phyloP scores from a whole-genome alignment of 2,797 vertebrate species.

The Taenioides sp. region DNA sequence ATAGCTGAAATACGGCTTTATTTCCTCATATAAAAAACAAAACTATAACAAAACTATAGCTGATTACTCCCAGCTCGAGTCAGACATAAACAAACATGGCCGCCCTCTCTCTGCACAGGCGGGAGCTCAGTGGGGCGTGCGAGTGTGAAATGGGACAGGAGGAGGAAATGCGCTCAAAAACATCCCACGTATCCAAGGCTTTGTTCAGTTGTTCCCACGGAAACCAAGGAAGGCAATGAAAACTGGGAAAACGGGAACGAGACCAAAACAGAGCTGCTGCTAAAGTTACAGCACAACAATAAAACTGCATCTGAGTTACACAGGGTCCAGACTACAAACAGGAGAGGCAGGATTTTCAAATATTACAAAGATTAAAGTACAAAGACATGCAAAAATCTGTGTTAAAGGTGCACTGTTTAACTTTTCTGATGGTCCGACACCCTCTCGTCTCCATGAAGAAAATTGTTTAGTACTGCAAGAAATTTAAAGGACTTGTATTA shows the following conservation, averaged over 20 bases:
- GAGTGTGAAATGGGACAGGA: slow-evolving; percentile 32
- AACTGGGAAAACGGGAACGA: slow-evolving; percentile 11
- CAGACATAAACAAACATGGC: slow-evolving; percentile 12
- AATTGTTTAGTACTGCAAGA: too few species aligned
- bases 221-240: slow-evolving; percentile 53
- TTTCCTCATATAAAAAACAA: too few species aligned
- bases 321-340: slow-evolving; percentile 6
- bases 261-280: slow-evolving; percentile 8
- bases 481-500: too few species aligned
- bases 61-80: slow-evolving; percentile 6
- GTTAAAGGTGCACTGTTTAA: background rate
- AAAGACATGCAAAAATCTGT: background rate
- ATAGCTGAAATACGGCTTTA: too few species aligned
- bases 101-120: background rate
- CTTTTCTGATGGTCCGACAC: background rate
- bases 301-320: slow-evolving; percentile 15
- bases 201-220: slow-evolving; percentile 64
- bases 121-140: background rate
- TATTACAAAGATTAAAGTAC: background rate
- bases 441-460: too few species aligned
- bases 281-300: slow-evolving; percentile 38
- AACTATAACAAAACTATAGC: too few species aligned
- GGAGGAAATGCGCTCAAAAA: slow-evolving; percentile 58
- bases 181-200: slow-evolving; percentile 45
- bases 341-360: background rate